These are phyloP conservation scores for Characodon lateralis DNA, from an alignment of 2,797 vertebrate species.

Conservation along the genomic window DNA sequence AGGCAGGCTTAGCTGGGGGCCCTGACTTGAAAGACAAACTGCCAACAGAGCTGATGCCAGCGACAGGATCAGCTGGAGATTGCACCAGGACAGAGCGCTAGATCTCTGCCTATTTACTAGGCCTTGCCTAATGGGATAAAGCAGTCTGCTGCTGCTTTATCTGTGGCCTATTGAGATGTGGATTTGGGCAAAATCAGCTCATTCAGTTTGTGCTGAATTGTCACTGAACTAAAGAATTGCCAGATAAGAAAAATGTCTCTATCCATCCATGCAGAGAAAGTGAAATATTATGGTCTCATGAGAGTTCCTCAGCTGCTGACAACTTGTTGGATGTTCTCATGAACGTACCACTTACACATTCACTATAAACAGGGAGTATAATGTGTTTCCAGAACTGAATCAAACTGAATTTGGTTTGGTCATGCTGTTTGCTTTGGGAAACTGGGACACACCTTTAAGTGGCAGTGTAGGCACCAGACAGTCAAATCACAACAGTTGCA, in stretches of 20 bases:
- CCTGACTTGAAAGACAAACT: constrained; percentile 58
- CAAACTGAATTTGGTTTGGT: background rate
- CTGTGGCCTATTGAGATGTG: constrained; percentile 51
- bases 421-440: background rate
- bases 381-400: background rate
- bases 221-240: constrained; percentile 35
- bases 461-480: background rate
- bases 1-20: constrained; percentile 38
- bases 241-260: background rate
- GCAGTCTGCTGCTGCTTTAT: constrained; percentile 75
- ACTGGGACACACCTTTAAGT: background rate
- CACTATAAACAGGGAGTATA: background rate
- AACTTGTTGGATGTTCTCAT: background rate
- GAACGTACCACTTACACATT: background rate
- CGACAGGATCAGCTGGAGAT: constrained; percentile 69
- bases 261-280: constrained; percentile 1
- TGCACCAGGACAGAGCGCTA: constrained; percentile 58
- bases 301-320: background rate
- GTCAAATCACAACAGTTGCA: background rate
- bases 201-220: constrained; percentile 53
- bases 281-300: background rate
- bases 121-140: constrained; percentile 76
- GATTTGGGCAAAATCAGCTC: constrained; percentile 58
- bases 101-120: constrained; percentile 66
- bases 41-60: constrained; percentile 59